These are phyloP conservation scores for Epirrhoe alternata DNA, from an alignment of 2,888 invertebrate species.

Conservation along the genomic window DNA sequence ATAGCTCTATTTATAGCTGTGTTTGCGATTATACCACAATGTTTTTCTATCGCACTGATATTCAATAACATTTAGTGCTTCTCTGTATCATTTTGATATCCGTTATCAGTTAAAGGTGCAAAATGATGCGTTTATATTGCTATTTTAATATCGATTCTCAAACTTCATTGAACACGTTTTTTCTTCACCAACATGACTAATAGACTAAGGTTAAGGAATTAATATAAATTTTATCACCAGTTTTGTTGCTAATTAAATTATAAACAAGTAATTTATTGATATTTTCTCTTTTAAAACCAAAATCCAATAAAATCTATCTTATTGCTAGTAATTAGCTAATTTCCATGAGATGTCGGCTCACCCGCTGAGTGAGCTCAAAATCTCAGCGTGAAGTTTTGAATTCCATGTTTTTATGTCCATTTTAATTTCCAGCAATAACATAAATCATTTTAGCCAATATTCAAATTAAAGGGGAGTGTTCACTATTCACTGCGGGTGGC, in stretches of 20 bases:
- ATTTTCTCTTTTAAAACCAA: slow-evolving; percentile 25
- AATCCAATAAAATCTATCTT: slow-evolving; percentile 30
- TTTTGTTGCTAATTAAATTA: slow-evolving; percentile 24
- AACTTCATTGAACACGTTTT: background rate
- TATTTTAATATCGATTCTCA: background rate
- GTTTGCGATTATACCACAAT: slow-evolving; percentile 35
- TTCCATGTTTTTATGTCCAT: slow-evolving; percentile 36
- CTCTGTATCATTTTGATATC: slow-evolving; percentile 9
- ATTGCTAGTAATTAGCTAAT: slow-evolving; percentile 37
- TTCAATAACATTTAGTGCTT: slow-evolving; percentile 21
- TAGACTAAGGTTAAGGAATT: background rate
- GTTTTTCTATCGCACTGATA: slow-evolving; percentile 32
- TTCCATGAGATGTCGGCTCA: slow-evolving; percentile 31
- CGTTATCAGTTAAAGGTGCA: background rate
- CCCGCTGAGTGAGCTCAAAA: slow-evolving; percentile 40
- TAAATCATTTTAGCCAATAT: slow-evolving; percentile 39
- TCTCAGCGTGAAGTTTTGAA: slow-evolving; percentile 38
- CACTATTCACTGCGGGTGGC: slow-evolving; percentile 39
- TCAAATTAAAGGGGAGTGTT: slow-evolving; percentile 36
- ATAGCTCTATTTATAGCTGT: slow-evolving; percentile 39
- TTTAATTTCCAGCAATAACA: slow-evolving; percentile 40
- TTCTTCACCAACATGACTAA: background rate
- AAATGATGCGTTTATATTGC: background rate
- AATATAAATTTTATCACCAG: slow-evolving; percentile 1
- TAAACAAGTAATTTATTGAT: slow-evolving; percentile 19